Evolutionary conservation across 2,888 invertebrate species (phyloP).

Genomic region (Phrixothrix hirtus): DNA sequence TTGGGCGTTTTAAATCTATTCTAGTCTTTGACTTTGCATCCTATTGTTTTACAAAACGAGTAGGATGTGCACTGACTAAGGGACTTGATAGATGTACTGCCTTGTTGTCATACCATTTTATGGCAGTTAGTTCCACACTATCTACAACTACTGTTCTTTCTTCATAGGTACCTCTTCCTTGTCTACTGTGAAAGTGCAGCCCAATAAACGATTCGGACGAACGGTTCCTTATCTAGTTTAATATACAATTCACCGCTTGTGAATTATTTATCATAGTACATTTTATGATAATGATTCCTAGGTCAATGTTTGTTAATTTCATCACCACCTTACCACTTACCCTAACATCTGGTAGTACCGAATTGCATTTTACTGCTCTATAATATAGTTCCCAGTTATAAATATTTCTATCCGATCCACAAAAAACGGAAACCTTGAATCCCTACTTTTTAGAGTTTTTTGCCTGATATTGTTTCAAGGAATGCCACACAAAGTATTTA

Average conservation of each 20-base stretch:
- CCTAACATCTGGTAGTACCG: neutral
- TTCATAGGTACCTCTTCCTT: neutral
- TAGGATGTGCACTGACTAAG: no score
- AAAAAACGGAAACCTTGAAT: neutral
- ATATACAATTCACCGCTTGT: neutral
- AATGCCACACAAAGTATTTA: neutral
- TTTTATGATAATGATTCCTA: neutral
- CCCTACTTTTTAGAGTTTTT: neutral
- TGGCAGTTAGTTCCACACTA: no score
- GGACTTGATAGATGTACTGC: no score
- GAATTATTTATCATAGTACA: neutral
- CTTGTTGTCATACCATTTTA: no score
- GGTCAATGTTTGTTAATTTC: neutral
- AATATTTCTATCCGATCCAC: neutral
- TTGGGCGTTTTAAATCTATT: no score
- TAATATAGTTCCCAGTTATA: no score
- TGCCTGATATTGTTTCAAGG: neutral
- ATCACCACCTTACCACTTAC: no score
- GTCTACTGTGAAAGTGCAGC: neutral
- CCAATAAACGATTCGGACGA: neutral
- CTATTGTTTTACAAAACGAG: no score
- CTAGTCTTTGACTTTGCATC: no score
- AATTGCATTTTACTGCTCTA: neutral
- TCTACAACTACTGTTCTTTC: neutral
- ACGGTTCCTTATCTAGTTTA: neutral